Base-by-base conservation (phyloP, 2,113 vertebrate genomes). In the Speoplatyrhinus poulsoni region DNA sequence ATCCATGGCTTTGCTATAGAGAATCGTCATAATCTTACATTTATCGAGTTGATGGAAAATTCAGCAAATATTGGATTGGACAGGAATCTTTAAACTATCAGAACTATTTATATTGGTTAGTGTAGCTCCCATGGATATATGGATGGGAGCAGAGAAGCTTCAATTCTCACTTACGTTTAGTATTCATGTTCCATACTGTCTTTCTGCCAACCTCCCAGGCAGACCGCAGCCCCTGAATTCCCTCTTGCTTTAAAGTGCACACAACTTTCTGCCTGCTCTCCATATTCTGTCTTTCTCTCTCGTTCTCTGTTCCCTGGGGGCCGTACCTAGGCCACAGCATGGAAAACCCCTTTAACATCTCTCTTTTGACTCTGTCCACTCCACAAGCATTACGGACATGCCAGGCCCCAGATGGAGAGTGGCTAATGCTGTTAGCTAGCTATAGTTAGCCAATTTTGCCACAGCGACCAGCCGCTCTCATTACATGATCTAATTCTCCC, bases 401-500 rank as follows among this genome's bases (percentile, higher is more conserved):
- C 81, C 73, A 68, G 80, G 82, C 81, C 86, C 77, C 92, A 92
- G 89, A 91, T 91, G 91, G 90, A 86, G 85, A 84, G 80, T 87
- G 87, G 89, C 50, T 93, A 91, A 93, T 88, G 87, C 82, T 87
- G 90, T 92, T 93, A 92, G 87, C 85, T 93, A 92, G 87, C 85
- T 88, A 88, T 90, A 91, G 86, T 92, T 91, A 89, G 83, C 86
- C 85, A 90, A 88, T 90, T 82, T 79, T 84, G 85, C 86, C 85
- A 84, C 85, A 83, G 84, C 85, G 85, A 41, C 85, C 85, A 88
- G 86, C 87, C 87, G 85, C 89, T 91, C 87, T 75, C 80, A 92
- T 92, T 92, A 91, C 90, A 90, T 91, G 86, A 92, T 91, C 88
- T 91, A 92, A 92, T 92, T 92, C 84, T 80, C 73, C 6, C 33